A percentile compares a stretch with the other conserved stretches of the same genome.
Conservation (phyloP, 1,140 invertebrate genomes). For the Camponotus floridanus region DNA sequence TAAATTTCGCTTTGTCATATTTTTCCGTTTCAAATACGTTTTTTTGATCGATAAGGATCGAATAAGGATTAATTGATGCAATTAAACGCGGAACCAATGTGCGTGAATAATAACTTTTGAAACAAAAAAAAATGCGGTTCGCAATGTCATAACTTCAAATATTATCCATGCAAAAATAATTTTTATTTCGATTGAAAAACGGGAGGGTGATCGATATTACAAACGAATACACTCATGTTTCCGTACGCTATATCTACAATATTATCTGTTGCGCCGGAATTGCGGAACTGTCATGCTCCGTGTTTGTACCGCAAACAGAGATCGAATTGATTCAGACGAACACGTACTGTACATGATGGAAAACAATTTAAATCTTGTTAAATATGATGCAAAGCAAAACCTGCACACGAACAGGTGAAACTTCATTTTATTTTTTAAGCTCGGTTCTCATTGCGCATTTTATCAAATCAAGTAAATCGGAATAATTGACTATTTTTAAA, state of each 20-base stretch:
- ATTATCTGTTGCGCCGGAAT: constrained; percentile 59
- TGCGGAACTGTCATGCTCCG: constrained; percentile 20
- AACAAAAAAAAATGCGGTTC: neutral
- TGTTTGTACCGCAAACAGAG: constrained; percentile 59
- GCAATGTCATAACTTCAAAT: constrained; percentile 31
- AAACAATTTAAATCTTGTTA: constrained; percentile 57
- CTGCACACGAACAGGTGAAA: constrained; percentile 13
- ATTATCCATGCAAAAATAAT: constrained; percentile 16
- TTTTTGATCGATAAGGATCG: neutral
- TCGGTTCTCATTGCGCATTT: neutral
- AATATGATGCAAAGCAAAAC: constrained; percentile 42
- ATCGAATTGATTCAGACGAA: constrained; percentile 52
- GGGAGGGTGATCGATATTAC: constrained; percentile 22
- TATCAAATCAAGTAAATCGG: constrained; percentile 6
- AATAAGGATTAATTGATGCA: constrained; percentile 20
- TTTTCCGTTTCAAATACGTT: neutral
- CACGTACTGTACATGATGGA: constrained; percentile 42
- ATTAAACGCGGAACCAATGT: neutral
- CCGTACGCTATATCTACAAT: constrained; percentile 30
- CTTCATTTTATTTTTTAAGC: constrained; percentile 31
- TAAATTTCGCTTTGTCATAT: neutral
- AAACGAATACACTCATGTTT: constrained; percentile 43
- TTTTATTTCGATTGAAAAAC: constrained; percentile 43
- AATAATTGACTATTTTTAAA: neutral
- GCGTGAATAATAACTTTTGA: neutral